Conservation (phyloP, 2,888 invertebrate species). For the Hoplodrina blanda region DNA sequence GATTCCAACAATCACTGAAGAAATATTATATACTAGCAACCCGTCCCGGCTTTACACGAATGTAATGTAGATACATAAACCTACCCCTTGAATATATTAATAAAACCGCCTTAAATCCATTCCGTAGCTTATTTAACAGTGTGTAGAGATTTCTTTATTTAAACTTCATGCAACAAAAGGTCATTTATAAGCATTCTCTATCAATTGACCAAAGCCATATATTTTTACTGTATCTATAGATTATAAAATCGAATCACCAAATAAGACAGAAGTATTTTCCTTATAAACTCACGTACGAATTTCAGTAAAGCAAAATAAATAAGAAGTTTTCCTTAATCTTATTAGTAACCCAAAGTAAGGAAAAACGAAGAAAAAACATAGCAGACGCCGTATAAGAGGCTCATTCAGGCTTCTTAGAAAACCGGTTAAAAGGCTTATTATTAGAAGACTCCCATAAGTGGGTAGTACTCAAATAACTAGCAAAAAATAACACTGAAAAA, state of each 20-base stretch:
- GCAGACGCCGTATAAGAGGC: neutral
- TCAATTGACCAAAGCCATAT: too few species aligned
- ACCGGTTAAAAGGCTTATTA: neutral
- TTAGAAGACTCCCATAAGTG: neutral
- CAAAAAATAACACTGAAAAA: neutral
- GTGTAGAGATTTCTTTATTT: too few species aligned
- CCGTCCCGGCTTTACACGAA: too few species aligned
- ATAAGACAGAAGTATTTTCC: too few species aligned
- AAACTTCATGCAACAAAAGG: too few species aligned
- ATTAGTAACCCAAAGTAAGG: slow-evolving; percentile 4
- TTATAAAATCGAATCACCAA: too few species aligned
- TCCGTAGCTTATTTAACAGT: too few species aligned
- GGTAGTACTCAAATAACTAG: neutral
- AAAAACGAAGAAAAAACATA: slow-evolving; percentile 6
- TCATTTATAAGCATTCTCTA: too few species aligned
- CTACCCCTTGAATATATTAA: too few species aligned
- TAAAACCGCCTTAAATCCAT: too few species aligned
- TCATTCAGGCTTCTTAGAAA: neutral
- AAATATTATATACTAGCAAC: neutral
- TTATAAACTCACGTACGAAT: neutral
- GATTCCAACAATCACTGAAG: neutral
- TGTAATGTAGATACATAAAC: too few species aligned
- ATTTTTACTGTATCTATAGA: neutral
- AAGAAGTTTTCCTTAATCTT: slow-evolving; percentile 9
- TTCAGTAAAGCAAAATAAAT: neutral